Conservation (phyloP, 1,140 invertebrate species). For the Drosophila lowei region DNA sequence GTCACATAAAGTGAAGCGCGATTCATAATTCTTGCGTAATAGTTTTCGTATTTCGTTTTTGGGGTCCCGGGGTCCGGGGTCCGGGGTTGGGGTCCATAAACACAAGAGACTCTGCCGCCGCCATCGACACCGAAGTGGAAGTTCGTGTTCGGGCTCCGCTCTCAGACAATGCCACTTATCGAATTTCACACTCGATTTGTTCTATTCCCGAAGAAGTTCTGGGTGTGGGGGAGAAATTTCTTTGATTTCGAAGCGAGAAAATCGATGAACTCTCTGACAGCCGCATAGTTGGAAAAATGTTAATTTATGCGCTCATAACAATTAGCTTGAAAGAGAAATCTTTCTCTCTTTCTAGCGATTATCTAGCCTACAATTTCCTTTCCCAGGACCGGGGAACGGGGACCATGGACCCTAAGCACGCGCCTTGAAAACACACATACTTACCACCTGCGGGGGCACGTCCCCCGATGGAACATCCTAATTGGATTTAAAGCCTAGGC, state of each 20-base stretch:
- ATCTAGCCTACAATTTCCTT: conserved; percentile 5
- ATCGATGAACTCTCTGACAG: conserved; percentile 56
- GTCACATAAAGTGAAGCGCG: conserved; percentile 48
- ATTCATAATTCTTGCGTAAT: conserved; percentile 52
- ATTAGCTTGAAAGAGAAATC: conserved; percentile 38
- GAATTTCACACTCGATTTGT: conserved; percentile 73
- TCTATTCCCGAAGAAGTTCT: conserved; percentile 20
- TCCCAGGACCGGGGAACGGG: background rate
- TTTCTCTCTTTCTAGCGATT: background rate
- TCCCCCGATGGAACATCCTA: conserved; percentile 39
- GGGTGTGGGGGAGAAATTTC: conserved; percentile 5
- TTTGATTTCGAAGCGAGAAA: conserved; percentile 30
- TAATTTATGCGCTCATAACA: conserved; percentile 67
- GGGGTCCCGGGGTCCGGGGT: background rate
- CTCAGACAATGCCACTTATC: conserved; percentile 65
- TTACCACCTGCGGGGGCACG: conserved; percentile 10
- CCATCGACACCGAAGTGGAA: conserved; percentile 14
- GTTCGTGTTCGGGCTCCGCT: conserved; percentile 15
- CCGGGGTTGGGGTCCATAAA: background rate
- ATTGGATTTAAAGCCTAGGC: conserved; percentile 64
- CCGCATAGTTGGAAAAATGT: conserved; percentile 32
- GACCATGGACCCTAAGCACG: conserved; percentile 40
- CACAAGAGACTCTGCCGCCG: conserved; percentile 6
- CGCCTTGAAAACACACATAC: conserved; percentile 40
- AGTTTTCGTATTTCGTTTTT: conserved; percentile 13